These are phyloP conservation scores for Platerodrilus igneus DNA, from an alignment of 2,888 invertebrate species.

Conservation along the genomic window DNA sequence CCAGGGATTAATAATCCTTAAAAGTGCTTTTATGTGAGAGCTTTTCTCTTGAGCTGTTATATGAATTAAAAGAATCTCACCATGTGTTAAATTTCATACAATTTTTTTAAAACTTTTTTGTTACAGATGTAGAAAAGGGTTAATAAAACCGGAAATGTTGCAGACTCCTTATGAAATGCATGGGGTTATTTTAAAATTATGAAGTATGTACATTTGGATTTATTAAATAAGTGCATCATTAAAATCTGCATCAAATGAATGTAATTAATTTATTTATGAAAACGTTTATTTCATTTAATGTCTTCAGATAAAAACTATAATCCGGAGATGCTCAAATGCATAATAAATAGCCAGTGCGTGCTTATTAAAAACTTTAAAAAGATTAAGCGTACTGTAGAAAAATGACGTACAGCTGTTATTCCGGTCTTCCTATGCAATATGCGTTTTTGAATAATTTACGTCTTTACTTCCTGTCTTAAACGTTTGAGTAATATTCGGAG, in stretches of 20 bases:
- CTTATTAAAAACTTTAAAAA: slow-evolving; percentile 3
- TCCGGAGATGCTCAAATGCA: background rate
- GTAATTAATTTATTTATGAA: background rate
- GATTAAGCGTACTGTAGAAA: slow-evolving; percentile 12
- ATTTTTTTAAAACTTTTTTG: slow-evolving; percentile 22
- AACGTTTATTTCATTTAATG: slow-evolving; percentile 1
- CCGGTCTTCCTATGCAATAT: slow-evolving; percentile 11
- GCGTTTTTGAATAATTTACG: slow-evolving; percentile 21
- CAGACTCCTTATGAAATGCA: slow-evolving; percentile 27
- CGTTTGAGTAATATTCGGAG: slow-evolving; percentile 34
- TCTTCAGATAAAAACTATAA: slow-evolving; percentile 2
- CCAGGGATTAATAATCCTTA: too few species aligned
- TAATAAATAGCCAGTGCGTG: background rate
- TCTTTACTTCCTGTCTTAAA: slow-evolving; percentile 22
- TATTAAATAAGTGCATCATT: slow-evolving; percentile 1
- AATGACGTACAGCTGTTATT: slow-evolving; percentile 21
- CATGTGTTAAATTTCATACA: slow-evolving; percentile 27
- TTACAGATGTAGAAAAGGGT: slow-evolving; percentile 32
- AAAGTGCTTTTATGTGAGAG: too few species aligned
- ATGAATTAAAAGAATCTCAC: slow-evolving; percentile 16
- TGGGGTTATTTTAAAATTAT: slow-evolving; percentile 25
- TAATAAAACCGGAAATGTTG: slow-evolving; percentile 32
- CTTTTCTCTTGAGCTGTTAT: slow-evolving; percentile 8
- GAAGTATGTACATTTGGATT: slow-evolving; percentile 3
- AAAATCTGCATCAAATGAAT: slow-evolving; percentile 2